A percentile compares a stretch with the other conserved stretches of the same genome.
phyloP scores from a whole-genome alignment of 2,888 invertebrate genomes.

The Aelia acuminata region DNA sequence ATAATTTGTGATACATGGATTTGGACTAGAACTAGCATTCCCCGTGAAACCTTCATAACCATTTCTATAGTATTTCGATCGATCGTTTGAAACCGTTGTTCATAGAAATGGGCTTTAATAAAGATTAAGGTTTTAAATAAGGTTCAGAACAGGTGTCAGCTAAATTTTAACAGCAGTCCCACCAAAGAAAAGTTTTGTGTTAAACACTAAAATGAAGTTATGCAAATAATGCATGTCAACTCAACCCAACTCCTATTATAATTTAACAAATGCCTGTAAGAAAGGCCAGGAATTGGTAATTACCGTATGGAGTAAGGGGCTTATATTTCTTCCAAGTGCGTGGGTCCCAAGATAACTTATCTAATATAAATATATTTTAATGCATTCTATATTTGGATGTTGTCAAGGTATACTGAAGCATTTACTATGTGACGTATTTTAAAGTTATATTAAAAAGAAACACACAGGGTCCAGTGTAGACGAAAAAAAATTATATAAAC shows the following conservation, averaged over 20 bases:
- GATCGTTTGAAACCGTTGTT: neutral
- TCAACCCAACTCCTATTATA: no score
- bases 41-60: no score
- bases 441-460: neutral
- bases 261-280: no score
- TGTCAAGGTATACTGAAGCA: neutral
- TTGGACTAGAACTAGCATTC: no score
- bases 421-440: neutral
- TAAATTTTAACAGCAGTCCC: neutral
- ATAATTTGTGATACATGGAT: no score
- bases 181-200: no score
- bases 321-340: neutral
- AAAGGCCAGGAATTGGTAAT: no score
- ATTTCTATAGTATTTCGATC: no score
- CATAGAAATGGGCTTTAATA: neutral
- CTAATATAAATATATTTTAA: neutral
- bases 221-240: no score
- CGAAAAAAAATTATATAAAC: neutral
- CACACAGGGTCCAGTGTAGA: neutral
- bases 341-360: neutral
- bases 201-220: no score
- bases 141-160: neutral
- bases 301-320: no score
- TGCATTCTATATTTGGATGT: neutral
- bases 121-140: neutral